phyloP scores from a whole-genome alignment of 1,140 invertebrate genomes.

The Drosophila guanche region DNA sequence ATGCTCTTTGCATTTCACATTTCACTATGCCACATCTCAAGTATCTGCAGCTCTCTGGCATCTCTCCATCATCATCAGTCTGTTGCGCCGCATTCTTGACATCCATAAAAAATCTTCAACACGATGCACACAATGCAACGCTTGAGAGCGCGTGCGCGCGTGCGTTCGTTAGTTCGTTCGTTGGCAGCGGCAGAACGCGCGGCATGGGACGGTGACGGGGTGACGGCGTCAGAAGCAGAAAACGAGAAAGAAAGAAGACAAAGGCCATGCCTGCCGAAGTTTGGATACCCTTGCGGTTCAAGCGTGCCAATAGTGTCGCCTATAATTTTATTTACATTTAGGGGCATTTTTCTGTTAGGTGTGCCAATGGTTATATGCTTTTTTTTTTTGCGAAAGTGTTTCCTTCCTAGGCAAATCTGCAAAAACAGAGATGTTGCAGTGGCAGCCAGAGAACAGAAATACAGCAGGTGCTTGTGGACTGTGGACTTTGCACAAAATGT shows the following conservation, averaged over 20 bases:
- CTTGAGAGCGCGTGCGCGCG: slow-evolving; percentile 60
- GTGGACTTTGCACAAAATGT: no score
- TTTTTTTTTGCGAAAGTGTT: no score
- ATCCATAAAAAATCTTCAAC: slow-evolving; percentile 61
- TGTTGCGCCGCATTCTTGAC: slow-evolving; percentile 57
- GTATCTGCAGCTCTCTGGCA: slow-evolving; percentile 12
- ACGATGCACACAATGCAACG: slow-evolving; percentile 50
- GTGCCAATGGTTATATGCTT: no score
- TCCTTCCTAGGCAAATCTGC: no score
- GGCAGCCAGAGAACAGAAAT: not conserved
- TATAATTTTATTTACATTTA: no score
- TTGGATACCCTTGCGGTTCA: no score
- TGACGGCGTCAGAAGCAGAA: slow-evolving; percentile 5
- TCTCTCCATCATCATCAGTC: slow-evolving; percentile 18
- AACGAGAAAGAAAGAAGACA: no score
- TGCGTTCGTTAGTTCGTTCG: slow-evolving; percentile 23
- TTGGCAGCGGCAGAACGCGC: slow-evolving; percentile 8
- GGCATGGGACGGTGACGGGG: not conserved
- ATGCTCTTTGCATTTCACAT: slow-evolving; percentile 37
- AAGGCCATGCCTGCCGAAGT: no score
- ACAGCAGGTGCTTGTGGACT: no score
- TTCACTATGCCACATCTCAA: slow-evolving; percentile 19
- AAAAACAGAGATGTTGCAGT: no score
- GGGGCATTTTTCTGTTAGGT: no score
- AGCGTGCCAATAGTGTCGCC: no score